Base-by-base conservation (phyloP, 2,113 vertebrate species). In the Phyllostomus discolor region DNA sequence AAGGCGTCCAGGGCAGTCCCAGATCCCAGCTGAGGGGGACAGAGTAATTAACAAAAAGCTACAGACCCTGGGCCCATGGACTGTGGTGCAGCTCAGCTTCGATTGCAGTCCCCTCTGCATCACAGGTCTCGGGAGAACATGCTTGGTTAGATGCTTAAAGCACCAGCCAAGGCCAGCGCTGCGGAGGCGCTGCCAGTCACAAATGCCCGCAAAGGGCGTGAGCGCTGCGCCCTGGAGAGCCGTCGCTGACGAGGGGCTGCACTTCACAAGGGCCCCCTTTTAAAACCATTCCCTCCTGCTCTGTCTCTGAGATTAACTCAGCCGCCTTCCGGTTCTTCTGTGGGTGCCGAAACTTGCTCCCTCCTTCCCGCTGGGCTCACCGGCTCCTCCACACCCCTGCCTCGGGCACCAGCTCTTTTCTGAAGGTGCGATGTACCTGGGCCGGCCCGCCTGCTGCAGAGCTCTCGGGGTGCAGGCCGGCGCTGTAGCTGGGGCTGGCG, bases 191-290 rank as follows among this genome's bases (percentile, higher is more conserved):
- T 15, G 15, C 10, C 28, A 31, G 43, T 26, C 66, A 5, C 6
- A 10, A 28, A 28, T 79, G 78, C n/a, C 16, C 17, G 4, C 43
- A 26, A 24, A 33, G 9, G 8, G 12, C 20, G 5, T 33, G 50
- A 35, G 8, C 0, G 0, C 48, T 22, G 16, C 2, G 0, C 33
- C 35, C 2, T 33, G 19, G 17, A 54, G 79, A 59, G n/a, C 86
- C 0, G 0, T 38, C 1, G 28, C 19, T 69, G 33, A 43, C 24
- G 1, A 35, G 9, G 54, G 70, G 57, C 0, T 20, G n/a, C 20
- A 1, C 57, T 54, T 46, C 64, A 5, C 48, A 11, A 14, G 64
- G 46, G 35, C 24, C 8, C 17, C 11, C 38, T 76, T 59, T 69
- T 80, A 31, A 86, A 92, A 46, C 31, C 19, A 24, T 0, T 84